A percentile compares a stretch with the other conserved stretches of the same genome.
phyloP scores from a whole-genome alignment of 2,113 vertebrate genomes.

The Macquaria australasica region DNA sequence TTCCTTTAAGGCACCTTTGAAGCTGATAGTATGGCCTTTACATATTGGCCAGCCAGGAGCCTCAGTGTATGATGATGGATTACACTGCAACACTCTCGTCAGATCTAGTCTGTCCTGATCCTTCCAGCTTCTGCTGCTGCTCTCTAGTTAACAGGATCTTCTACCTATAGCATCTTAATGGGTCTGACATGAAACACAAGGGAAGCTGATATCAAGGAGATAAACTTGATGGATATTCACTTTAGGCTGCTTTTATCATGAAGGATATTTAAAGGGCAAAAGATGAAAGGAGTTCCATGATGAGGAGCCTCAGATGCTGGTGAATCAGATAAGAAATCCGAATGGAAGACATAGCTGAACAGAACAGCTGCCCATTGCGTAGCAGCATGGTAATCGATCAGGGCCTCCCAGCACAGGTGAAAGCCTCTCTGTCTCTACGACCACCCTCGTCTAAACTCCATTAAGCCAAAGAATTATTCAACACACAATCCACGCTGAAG shows the following conservation, averaged over 20 bases:
- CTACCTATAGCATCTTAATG: background rate
- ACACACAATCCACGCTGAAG: background rate
- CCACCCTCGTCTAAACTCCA: background rate
- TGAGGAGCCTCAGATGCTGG: background rate
- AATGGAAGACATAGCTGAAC: background rate
- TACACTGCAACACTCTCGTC: conserved; percentile 44
- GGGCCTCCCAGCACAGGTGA: conserved; percentile 10
- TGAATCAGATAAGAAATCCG: conserved; percentile 11
- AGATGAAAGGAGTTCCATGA: background rate
- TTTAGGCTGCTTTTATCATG: background rate
- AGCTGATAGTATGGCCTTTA: conserved; percentile 32
- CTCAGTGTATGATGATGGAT: conserved; percentile 64
- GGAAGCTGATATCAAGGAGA: conserved; percentile 8
- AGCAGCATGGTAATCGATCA: conserved; percentile 29
- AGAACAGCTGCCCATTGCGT: background rate
- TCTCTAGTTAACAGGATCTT: conserved; percentile 4
- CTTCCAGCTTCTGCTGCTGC: conserved; percentile 7
- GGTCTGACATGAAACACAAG: conserved; percentile 10
- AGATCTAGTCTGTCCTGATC: conserved; percentile 28
- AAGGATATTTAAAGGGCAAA: background rate
- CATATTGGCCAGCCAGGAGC: conserved; percentile 28
- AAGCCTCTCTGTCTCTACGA: background rate
- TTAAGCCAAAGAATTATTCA: background rate
- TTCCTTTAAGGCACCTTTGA: conserved; percentile 19
- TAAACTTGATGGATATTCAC: background rate